Evolutionary conservation across 2,113 vertebrate genomes (phyloP), one percentile per base, ranked within the genome.

Genomic region (Chlorocebus sabaeus): DNA sequence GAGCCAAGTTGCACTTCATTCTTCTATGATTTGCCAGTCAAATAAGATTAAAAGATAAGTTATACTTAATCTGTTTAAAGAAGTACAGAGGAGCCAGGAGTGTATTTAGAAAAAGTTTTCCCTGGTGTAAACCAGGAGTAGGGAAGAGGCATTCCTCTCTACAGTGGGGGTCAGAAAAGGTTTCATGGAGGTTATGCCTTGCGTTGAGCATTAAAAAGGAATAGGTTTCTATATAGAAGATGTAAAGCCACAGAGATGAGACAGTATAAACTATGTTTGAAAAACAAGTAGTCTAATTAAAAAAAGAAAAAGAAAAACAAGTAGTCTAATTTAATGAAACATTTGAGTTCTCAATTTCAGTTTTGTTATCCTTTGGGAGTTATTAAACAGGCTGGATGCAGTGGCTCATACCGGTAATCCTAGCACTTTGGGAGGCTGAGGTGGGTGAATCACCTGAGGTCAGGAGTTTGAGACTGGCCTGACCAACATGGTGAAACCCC

Each of bases 321-420:
- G 64, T 45, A 90, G 55, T 90, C 27, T 68, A 11, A 80, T 85
- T 85, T 72, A 90, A 45, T 43, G 1, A 3, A 90, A 14, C 30
- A 52, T 82, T 95, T 90, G 48, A 82, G 87, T 93, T 93, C 76
- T 90, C 89, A n/a, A 95, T 95, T 84, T 95, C 72, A 92, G 0
- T 89, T 91, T 9, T 90, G 52, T 87, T 93, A 81, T n/a, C 17
- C n/a, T 93, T 85, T 90, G 73, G n/a, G 40, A 82, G 14, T 90
- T 90, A 96, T 90, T 80, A 87, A 87, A 75, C 35, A 13, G 27
- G 61, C 61, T 2, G 61, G 27, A 27, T 13, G 27, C 61, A 64
- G 27, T 64, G 61, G 30, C 61, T 64, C 27, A 64, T 13, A 12
- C 61, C 27, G 2, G 12, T 64, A 64, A 32, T 64, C 61, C 61